Base-by-base conservation (phyloP, 2,113 vertebrate species). In the Platysteira castanea region DNA sequence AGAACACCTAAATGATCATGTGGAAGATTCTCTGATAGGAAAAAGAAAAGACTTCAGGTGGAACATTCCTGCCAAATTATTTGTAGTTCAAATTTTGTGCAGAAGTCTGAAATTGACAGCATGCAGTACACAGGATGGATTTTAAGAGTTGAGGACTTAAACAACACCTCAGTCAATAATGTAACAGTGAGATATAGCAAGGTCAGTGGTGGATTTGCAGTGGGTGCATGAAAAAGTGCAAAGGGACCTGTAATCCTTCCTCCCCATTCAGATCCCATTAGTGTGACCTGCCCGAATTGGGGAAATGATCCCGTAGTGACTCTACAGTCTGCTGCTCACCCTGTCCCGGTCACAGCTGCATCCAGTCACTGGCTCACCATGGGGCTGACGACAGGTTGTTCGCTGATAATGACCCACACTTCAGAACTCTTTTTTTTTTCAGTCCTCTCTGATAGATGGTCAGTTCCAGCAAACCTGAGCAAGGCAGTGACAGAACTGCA, bases 291-390 rank as follows among this genome's bases (percentile, higher is more conserved):
- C 31, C 13, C 31, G 37, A 10, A 5, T 1, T 76, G 70, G n/a
- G 33, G 70, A 87, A 91, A 49, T 27, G 33, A 71, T 79, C 39
- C 61, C 41, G 10, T 10, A 27, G n/a, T n/a, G 53, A 49, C 57
- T 68, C 35, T n/a, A 10, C 35, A 41, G 42, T 63, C 73, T 87
- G 39, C 30, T 90, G 47, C 60, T 59, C 59, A 84, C 39, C 33
- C 69, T 63, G 61, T 93, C 52, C 87, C 84, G 52, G 5, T 56
- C 84, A 90, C 95, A 96, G 95, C 93, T 96, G 95, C 11, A 23
- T 84, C 64, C 64, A 94, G 73, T 96, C 95, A 78, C 89, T 1
- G 8, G 30, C 87, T 94, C 89, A n/a, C 84, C 70, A 57, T 6
- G 26, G 50, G 35, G 53, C 44, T 84, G 80, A 75, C 0, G 46